phyloP scores from a whole-genome alignment of 1,140 invertebrate species.

The Leptopilina clavipes region DNA sequence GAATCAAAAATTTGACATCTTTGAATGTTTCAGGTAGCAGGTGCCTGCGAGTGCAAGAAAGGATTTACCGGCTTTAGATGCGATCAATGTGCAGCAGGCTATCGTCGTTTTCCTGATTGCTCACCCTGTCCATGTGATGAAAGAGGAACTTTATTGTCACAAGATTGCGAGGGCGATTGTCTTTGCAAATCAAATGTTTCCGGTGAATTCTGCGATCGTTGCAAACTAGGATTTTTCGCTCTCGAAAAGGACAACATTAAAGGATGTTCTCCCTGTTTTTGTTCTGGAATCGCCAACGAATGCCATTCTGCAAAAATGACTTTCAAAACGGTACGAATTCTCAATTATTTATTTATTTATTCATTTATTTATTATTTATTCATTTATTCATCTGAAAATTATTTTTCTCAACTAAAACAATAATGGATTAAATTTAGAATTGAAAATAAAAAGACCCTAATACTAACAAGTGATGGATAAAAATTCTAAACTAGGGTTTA shows the following conservation, averaged over 20 bases:
- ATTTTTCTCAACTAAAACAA: too few species aligned
- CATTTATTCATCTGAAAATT: too few species aligned
- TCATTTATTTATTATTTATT: slow-evolving; percentile 50
- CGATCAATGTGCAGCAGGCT: slow-evolving; percentile 89
- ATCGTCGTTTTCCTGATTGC: slow-evolving; percentile 86
- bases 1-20: slow-evolving; percentile 3
- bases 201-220: slow-evolving; percentile 87
- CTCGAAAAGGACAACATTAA: slow-evolving; percentile 83
- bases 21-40: slow-evolving; percentile 73
- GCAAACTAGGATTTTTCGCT: slow-evolving; percentile 90
- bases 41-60: slow-evolving; percentile 87
- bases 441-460: too few species aligned
- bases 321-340: slow-evolving; percentile 75
- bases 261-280: slow-evolving; percentile 94
- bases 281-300: slow-evolving; percentile 87
- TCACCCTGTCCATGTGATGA: slow-evolving; percentile 88
- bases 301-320: slow-evolving; percentile 81
- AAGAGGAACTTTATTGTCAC: slow-evolving; percentile 80
- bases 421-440: too few species aligned
- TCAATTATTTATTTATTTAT: slow-evolving; percentile 18
- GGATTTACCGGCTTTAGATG: slow-evolving; percentile 90
- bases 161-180: slow-evolving; percentile 88
- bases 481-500: too few species aligned
- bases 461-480: too few species aligned
- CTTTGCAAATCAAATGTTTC: slow-evolving; percentile 90